Base-by-base conservation (phyloP, 2,797 vertebrate species). In the Xiphorhynchus erythropygius region DNA sequence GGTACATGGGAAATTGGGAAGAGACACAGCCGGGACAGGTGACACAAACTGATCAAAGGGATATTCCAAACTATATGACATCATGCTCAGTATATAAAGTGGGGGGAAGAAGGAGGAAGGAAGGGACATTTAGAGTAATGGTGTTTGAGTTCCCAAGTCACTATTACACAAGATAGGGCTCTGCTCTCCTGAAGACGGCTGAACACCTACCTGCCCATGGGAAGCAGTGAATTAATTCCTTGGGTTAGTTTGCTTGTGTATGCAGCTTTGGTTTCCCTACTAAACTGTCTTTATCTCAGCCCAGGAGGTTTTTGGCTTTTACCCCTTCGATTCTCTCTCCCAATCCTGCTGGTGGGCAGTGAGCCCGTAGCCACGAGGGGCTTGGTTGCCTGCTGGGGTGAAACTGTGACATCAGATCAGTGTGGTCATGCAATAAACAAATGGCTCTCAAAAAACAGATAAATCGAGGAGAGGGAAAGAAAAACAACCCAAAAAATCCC, bases 281-380 rank as follows among this genome's bases (percentile, higher is more conserved):
- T 28, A 37, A 55, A 49, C 28, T 42, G 17, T 63, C 23, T 76
- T 55, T 62, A 62, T 28, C 12, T 59, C 27, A 42, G 6, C 9
- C 25, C 63, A 32, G 23, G 12, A 75, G 35, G 55, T 76, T 49
- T 75, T 35, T 49, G 22, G 18, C 22, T 47, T 17, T 49, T 37
- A 42, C 27, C 22, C 16, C 60, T 62, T 35, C 10, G 3, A 49
- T 42, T 60, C 25, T 69, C 42, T 49, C 49, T 55, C 47, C 32
- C 41, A 62, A 18, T 44, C 10, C 53, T 75, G 33, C 25, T 53
- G 30, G 33, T 47, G 33, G 22, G 25, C 55, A 62, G 33, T 17
- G 53, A 53, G 6, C 1, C 0, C 46, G 21, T 10, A 9, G 41
- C 35, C 1, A 0, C 0, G 0, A 42, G 32, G 27, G 70, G 27